Percentiles rank a stretch among this genome's conserved stretches.
These are phyloP conservation scores for Haliclona indistincta DNA, from an alignment of 37 sponge, comb jelly and placozoan species.

Conservation along the genomic window DNA sequence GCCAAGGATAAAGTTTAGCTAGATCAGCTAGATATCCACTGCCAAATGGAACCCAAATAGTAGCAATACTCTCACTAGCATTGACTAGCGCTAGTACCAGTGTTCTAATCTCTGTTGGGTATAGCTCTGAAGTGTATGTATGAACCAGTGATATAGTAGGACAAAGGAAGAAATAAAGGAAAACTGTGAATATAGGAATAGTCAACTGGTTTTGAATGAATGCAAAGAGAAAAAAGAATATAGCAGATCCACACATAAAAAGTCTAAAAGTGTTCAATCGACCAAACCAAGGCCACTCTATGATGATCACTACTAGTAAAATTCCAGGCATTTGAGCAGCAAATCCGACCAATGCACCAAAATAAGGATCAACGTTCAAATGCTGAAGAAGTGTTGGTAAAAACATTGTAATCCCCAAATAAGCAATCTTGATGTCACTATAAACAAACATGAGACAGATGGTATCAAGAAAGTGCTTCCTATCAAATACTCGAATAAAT, in stretches of 20 bases:
- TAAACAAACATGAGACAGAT: constrained; percentile 15
- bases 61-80: neutral
- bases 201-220: constrained; percentile 18
- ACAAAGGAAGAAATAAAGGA: constrained; percentile 40
- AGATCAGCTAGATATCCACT: constrained; percentile 40
- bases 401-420: constrained; percentile 29
- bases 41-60: constrained; percentile 10
- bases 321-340: constrained; percentile 54
- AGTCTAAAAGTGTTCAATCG: constrained; percentile 37
- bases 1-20: constrained; percentile 12
- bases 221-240: constrained; percentile 28
- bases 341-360: constrained; percentile 25
- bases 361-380: constrained; percentile 30
- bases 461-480: constrained; percentile 22
- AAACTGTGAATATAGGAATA: constrained; percentile 22
- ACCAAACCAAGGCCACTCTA: constrained; percentile 58
- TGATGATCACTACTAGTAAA: constrained; percentile 37
- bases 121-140: constrained; percentile 42
- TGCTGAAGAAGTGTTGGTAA: neutral
- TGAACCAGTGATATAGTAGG: constrained; percentile 19
- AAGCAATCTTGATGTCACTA: constrained; percentile 6
- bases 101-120: constrained; percentile 41
- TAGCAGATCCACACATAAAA: constrained; percentile 10
- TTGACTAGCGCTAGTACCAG: constrained; percentile 9
- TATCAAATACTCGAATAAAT: constrained; percentile 22